Evolutionary conservation across 2,113 vertebrate species (phyloP), one percentile per base, ranked within the genome.

Genomic region (Dipodomys ordii): DNA sequence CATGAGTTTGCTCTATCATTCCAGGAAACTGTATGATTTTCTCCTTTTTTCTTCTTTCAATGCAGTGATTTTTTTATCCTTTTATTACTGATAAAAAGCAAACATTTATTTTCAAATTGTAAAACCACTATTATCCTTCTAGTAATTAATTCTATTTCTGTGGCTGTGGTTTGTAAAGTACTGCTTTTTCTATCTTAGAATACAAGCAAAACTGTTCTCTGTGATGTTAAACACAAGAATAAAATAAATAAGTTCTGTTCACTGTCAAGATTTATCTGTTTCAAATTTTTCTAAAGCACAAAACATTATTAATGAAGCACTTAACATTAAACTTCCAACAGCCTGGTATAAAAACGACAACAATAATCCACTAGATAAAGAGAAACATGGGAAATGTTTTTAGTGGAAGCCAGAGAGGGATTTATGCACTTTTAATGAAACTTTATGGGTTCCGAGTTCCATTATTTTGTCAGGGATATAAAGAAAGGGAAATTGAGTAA

Each of bases 241-340:
- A 97, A 98, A 98, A 98, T 97, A 98, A 98, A 96, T 98, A 98
- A 97, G 76, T 95, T 97, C 97, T 94, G 94, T 92, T 93, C 94
- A 64, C 96, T 97, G 97, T 97, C 96, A 97, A 95, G 95, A 97
- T 98, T 97, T 97, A 96, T 97, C 97, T 95, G 82, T 97, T 98
- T 97, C 91, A 97, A 95, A 96, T 96, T 97, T 98, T 97, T 96
- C 85, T 49, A 93, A 97, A 93, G 89, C 96, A 98, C 96, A 98
- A 98, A 98, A 97, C 97, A 98, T 98, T 97, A 98, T 98, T 98
- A 98, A 98, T 98, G 97, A 98, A 98, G 97, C 97, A 97, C 97
- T 98, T 98, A 98, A 97, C 97, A 97, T 98, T 97, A 98, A 96
- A 88, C 90, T 98, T 94, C 72, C 13, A 97, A 97, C 96, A 98